These are phyloP conservation scores for Gymnocypris eckloni DNA, from an alignment of 2,797 vertebrate genomes.

Conservation along the genomic window DNA sequence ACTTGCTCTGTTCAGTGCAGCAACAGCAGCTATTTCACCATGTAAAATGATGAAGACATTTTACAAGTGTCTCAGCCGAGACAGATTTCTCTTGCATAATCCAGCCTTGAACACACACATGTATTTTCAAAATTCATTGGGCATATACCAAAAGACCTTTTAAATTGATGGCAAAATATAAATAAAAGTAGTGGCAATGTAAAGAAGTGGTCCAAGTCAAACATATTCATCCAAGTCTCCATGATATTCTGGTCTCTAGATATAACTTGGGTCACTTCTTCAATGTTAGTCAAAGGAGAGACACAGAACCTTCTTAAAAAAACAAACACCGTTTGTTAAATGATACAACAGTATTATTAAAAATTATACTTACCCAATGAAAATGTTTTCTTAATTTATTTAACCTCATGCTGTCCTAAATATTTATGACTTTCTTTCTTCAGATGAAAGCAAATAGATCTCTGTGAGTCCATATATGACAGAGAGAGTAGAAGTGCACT, in stretches of 20 bases:
- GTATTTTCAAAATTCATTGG: background rate
- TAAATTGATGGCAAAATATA: background rate
- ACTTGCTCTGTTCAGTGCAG: slow-evolving; percentile 25
- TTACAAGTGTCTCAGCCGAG: slow-evolving; percentile 8
- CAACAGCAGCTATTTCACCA: slow-evolving; percentile 22
- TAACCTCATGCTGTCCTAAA: too few relatives aligned
- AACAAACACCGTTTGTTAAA: too few relatives aligned
- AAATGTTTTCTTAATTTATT: too few relatives aligned
- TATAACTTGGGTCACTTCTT: background rate
- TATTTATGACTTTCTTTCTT: too few relatives aligned
- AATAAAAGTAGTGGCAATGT: background rate
- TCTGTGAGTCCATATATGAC: too few relatives aligned
- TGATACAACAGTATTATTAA: too few relatives aligned
- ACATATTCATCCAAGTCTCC: background rate
- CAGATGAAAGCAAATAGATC: too few relatives aligned
- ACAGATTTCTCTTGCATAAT: slow-evolving; percentile 25
- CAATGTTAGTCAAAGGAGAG: background rate
- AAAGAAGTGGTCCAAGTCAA: background rate
- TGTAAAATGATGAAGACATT: slow-evolving; percentile 40
- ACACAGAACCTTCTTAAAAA: background rate
- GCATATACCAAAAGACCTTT: background rate
- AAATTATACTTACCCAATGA: too few relatives aligned
- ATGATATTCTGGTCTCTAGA: background rate
- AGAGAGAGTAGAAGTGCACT: too few relatives aligned
- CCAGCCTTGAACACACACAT: background rate